A percentile compares a stretch with the other conserved stretches of the same genome.
Conservation (phyloP, 2,113 vertebrate genomes). For the Sterna hirundo region DNA sequence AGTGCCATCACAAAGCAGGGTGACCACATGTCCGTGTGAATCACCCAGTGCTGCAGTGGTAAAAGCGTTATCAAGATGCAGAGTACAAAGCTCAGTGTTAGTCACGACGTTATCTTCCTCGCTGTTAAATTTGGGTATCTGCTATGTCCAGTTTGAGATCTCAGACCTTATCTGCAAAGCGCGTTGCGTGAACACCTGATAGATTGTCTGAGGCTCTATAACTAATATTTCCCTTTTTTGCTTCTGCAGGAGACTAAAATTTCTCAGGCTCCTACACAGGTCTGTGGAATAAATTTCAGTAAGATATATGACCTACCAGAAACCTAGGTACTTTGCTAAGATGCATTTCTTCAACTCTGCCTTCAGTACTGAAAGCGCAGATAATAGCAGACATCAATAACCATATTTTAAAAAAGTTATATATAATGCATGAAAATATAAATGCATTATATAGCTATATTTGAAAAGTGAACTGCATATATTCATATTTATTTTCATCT, state of each 20-base stretch:
- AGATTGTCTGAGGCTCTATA: neutral
- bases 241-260: neutral
- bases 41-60: neutral
- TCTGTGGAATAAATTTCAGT: neutral
- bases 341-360: neutral
- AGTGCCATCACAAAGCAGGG: neutral
- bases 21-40: neutral
- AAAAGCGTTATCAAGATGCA: neutral
- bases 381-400: neutral
- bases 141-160: neutral
- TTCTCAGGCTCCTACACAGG: neutral
- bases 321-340: neutral
- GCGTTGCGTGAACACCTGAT: neutral
- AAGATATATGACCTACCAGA: neutral
- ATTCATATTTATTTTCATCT: slow-evolving; percentile 11
- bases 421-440: neutral
- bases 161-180: neutral
- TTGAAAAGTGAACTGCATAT: neutral
- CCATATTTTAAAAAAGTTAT: neutral
- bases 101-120: neutral
- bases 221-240: neutral
- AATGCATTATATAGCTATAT: slow-evolving; percentile 15
- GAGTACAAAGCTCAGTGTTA: neutral
- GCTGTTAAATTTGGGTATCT: neutral
- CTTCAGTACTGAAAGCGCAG: neutral